A percentile compares a stretch with the other conserved stretches of the same genome.
Conservation (phyloP, 1,140 invertebrate genomes). For the silkworm (Bombyx mori) region DNA sequence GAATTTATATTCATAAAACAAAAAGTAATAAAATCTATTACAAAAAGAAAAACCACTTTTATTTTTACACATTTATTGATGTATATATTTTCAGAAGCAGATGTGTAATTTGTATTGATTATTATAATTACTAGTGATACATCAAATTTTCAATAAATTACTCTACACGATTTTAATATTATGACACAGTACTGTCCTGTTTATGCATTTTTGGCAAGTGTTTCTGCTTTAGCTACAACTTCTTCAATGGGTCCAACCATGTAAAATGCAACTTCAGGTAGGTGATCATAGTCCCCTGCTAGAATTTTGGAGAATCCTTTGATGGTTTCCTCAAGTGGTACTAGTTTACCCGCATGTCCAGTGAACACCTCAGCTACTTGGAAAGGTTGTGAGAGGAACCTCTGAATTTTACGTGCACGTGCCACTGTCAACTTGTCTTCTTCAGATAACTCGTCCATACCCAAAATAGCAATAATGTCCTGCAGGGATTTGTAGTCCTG, state of each 20-base stretch:
- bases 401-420: conserved; percentile 97
- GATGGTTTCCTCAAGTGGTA: conserved; percentile 91
- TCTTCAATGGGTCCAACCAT: conserved; percentile 98
- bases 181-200: conserved; percentile 4
- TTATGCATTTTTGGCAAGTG: conserved; percentile 74
- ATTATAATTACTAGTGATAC: neutral
- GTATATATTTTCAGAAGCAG: neutral
- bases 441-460: conserved; percentile 99
- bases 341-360: conserved; percentile 93
- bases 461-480: conserved; percentile 99
- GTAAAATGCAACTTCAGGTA: conserved; percentile 98
- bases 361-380: conserved; percentile 93
- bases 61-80: conserved; percentile 3
- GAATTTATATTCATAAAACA: too few relatives aligned
- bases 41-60: neutral
- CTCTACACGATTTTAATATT: conserved; percentile 2
- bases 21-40: neutral
- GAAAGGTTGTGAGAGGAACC: conserved; percentile 99
- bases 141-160: conserved; percentile 1
- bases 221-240: conserved; percentile 93
- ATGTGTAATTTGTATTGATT: neutral
- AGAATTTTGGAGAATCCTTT: conserved; percentile 85
- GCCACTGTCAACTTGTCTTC: conserved; percentile 98
- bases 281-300: conserved; percentile 91
- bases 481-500: conserved; percentile 97